phyloP scores from a whole-genome alignment of 2,113 vertebrate genomes.

The Thymallus thymallus region DNA sequence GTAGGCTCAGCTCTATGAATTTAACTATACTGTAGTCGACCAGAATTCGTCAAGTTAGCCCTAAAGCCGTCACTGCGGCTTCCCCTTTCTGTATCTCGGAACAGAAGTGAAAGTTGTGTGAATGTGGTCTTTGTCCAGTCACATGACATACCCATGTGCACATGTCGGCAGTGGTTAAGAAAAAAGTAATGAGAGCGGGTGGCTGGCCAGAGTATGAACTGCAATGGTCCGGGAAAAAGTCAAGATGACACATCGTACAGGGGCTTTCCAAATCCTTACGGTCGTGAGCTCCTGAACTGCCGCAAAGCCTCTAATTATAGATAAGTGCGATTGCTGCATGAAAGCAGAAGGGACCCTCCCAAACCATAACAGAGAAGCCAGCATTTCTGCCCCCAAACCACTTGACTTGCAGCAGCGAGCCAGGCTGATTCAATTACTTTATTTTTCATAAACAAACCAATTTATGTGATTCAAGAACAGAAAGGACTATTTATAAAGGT shows the following conservation, averaged over 20 bases:
- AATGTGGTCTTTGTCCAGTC: constrained; percentile 57
- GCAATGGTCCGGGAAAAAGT: constrained; percentile 16
- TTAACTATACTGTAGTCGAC: constrained; percentile 4
- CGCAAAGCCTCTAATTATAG: constrained; percentile 69
- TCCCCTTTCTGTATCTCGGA: constrained; percentile 53
- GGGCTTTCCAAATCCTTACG: constrained; percentile 26
- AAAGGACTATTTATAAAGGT: constrained; percentile 60
- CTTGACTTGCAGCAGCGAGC: constrained; percentile 44
- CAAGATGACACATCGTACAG: constrained; percentile 36
- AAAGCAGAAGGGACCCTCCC: constrained; percentile 61
- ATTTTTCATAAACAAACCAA: constrained; percentile 46
- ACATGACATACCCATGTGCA: constrained; percentile 43
- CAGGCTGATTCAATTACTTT: constrained; percentile 47
- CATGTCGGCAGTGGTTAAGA: constrained; percentile 19
- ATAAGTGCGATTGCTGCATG: constrained; percentile 37
- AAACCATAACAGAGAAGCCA: constrained; percentile 57
- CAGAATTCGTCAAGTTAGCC: constrained; percentile 8
- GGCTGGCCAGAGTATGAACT: constrained; percentile 39
- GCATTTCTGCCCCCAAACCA: constrained; percentile 36
- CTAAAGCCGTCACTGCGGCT: constrained; percentile 28
- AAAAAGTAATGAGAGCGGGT: constrained; percentile 12
- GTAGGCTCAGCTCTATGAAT: not conserved
- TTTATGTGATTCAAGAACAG: constrained; percentile 50
- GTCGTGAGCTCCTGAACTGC: constrained; percentile 50
- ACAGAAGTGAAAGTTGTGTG: constrained; percentile 74